Evolutionary conservation across 1,140 invertebrate species (phyloP).

Genomic region (Drosophila leontia): DNA sequence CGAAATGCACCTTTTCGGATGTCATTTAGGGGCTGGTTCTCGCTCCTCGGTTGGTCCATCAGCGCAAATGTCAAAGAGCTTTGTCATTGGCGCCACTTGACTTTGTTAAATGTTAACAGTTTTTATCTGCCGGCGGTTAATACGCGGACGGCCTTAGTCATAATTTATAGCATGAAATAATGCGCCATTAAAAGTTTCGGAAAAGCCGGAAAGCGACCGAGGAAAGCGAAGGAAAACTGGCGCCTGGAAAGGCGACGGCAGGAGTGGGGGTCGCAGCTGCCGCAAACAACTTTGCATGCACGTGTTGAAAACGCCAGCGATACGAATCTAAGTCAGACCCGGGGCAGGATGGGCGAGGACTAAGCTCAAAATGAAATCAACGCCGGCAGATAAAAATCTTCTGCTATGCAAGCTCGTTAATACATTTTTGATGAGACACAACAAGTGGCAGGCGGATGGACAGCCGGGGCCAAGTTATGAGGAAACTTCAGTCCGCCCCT

Average conservation of each 20-base stretch:
- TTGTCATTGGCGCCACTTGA: conserved; percentile 55
- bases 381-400: conserved; percentile 81
- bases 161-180: conserved; percentile 80
- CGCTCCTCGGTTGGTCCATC: conserved; percentile 34
- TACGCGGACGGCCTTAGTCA: conserved; percentile 58
- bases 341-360: conserved; percentile 18
- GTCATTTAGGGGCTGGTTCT: conserved; percentile 5
- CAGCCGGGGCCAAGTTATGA: conserved; percentile 68
- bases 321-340: conserved; percentile 74
- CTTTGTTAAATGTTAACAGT: conserved; percentile 73
- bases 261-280: conserved; percentile 56
- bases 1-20: conserved; percentile 26
- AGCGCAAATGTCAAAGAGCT: conserved; percentile 58
- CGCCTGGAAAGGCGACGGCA: conserved; percentile 16
- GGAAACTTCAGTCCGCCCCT: conserved; percentile 52
- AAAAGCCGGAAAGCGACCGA: conserved; percentile 20
- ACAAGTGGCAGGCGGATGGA: conserved; percentile 75
- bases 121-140: conserved; percentile 67
- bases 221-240: conserved; percentile 26
- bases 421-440: conserved; percentile 83
- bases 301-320: conserved; percentile 76
- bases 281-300: conserved; percentile 73
- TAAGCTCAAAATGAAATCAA: conserved; percentile 79
- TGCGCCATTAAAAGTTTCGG: conserved; percentile 79
- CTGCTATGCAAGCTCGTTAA: conserved; percentile 82